A percentile compares a stretch with the other conserved stretches of the same genome.
These are phyloP conservation scores for Schlechtendalia chinensis DNA, from an alignment of 1,140 invertebrate species.

Conservation along the genomic window DNA sequence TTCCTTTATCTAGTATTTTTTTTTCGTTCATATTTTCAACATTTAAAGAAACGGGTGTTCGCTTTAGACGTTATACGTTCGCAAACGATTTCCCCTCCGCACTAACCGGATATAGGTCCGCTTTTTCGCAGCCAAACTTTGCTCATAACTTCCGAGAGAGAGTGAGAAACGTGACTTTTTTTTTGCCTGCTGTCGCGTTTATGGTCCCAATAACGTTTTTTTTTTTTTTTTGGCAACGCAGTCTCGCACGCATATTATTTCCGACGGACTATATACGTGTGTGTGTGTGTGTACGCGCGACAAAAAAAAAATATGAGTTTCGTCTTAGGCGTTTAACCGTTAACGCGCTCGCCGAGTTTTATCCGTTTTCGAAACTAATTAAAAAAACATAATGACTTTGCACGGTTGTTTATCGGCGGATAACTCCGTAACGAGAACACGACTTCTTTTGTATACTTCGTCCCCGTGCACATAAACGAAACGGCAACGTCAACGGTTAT, in stretches of 20 bases:
- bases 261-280: background rate
- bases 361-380: constrained; percentile 18
- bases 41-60: background rate
- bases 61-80: background rate
- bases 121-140: constrained; percentile 32
- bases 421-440: no score
- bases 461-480: no score
- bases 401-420: background rate
- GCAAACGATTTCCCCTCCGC: background rate
- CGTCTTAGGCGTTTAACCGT: background rate
- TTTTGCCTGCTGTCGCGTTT: no score
- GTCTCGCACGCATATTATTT: constrained; percentile 1
- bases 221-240: constrained; percentile 41
- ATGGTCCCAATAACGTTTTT: no score
- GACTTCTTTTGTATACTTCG: no score
- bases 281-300: background rate
- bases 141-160: constrained; percentile 27
- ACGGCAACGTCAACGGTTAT: no score
- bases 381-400: background rate
- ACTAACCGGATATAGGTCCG: background rate
- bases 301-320: constrained; percentile 28
- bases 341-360: background rate
- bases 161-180: background rate
- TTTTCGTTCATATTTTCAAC: background rate
- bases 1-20: no score